A percentile compares a stretch with the other conserved stretches of the same genome.
phyloP scores from a whole-genome alignment of 2,888 invertebrate species.

The Argyresthia goedartella region DNA sequence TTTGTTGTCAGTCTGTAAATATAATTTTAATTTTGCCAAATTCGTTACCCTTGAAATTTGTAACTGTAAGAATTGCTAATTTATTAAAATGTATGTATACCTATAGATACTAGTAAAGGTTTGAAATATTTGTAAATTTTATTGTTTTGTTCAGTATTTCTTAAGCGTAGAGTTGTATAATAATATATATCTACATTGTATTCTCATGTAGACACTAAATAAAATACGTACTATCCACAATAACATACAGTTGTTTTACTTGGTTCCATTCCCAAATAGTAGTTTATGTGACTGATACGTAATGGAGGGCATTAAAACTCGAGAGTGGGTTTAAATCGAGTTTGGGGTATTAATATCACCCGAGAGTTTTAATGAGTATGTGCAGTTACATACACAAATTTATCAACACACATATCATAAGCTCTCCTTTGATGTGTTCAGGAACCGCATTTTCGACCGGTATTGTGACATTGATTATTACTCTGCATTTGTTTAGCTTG shows the following conservation, averaged over 20 bases:
- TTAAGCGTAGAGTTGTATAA: conserved; percentile 42
- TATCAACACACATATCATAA: no score
- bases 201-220: conserved; percentile 6
- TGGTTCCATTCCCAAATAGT: no score
- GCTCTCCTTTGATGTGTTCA: no score
- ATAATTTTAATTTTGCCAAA: conserved; percentile 43
- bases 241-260: not conserved
- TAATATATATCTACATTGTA: conserved; percentile 5
- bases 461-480: no score
- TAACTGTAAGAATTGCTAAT: conserved; percentile 24
- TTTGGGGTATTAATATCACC: no score
- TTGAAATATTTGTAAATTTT: conserved; percentile 59
- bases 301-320: no score
- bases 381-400: no score
- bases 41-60: conserved; percentile 42
- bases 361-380: no score
- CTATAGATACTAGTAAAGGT: conserved; percentile 16
- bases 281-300: no score
- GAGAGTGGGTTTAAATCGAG: no score
- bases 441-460: no score
- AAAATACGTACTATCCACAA: conserved; percentile 4
- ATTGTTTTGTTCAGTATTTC: conserved; percentile 67
- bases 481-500: no score
- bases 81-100: conserved; percentile 22
- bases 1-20: conserved; percentile 35